These are phyloP conservation scores for Plebejus melissa DNA, from an alignment of 2,888 invertebrate genomes.

Conservation along the genomic window DNA sequence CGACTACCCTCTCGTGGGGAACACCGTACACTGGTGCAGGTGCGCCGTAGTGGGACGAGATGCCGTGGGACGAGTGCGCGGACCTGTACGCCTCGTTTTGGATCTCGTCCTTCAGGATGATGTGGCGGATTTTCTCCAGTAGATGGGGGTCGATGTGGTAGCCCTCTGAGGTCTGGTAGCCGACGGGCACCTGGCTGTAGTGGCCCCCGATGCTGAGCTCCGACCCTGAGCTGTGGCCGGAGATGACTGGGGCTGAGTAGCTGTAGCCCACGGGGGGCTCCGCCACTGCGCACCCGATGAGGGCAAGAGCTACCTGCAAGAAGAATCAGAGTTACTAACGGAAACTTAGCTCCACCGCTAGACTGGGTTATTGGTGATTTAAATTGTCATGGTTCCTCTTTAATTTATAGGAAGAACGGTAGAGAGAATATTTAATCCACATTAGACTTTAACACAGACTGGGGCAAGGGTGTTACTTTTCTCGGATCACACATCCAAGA, in stretches of 20 bases:
- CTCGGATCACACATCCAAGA: too few relatives aligned
- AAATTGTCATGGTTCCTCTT: neutral
- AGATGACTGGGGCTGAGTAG: slow-evolving; percentile 83
- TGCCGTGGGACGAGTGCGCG: slow-evolving; percentile 67
- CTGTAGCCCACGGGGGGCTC: slow-evolving; percentile 86
- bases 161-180: slow-evolving; percentile 89
- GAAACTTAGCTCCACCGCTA: neutral
- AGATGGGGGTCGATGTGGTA: slow-evolving; percentile 89
- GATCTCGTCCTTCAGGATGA: slow-evolving; percentile 88
- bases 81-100: slow-evolving; percentile 73
- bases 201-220: slow-evolving; percentile 83
- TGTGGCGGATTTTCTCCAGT: slow-evolving; percentile 90
- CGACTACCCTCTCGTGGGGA: slow-evolving; percentile 81
- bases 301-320: slow-evolving; percentile 82
- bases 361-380: neutral
- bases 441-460: neutral
- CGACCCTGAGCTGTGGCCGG: slow-evolving; percentile 56
- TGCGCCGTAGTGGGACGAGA: slow-evolving; percentile 84
- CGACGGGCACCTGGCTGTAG: slow-evolving; percentile 86
- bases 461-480: neutral
- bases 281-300: slow-evolving; percentile 86
- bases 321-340: slow-evolving; percentile 32
- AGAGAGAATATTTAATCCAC: neutral
- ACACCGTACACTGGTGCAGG: slow-evolving; percentile 85
- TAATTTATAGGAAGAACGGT: neutral